phyloP scores from a whole-genome alignment of 1,140 invertebrate species.

The Magallana gigas region DNA sequence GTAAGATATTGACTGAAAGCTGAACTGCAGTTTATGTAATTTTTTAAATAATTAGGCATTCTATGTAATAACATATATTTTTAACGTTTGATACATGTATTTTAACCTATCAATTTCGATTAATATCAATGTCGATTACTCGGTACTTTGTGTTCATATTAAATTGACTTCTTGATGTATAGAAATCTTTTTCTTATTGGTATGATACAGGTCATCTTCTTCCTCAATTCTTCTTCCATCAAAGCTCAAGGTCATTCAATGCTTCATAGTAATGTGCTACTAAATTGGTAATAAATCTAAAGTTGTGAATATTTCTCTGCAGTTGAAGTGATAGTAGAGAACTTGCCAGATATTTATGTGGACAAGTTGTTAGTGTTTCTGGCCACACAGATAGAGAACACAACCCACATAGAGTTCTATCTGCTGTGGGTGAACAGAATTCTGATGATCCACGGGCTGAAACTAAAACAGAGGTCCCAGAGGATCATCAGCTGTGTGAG shows the following conservation, averaged over 20 bases:
- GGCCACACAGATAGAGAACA: conserved; percentile 86
- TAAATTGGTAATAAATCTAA: neutral
- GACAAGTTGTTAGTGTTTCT: conserved; percentile 87
- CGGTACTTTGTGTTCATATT: no score
- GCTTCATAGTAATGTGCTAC: no score
- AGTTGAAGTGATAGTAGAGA: conserved; percentile 88
- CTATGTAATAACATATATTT: no score
- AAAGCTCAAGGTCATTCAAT: no score
- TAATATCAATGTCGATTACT: no score
- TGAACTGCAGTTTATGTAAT: no score
- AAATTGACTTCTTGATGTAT: neutral
- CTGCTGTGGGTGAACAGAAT: conserved; percentile 88
- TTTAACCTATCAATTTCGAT: no score
- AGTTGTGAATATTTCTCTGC: conserved; percentile 74
- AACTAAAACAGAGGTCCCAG: conserved; percentile 80
- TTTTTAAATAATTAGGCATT: no score
- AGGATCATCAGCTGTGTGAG: conserved; percentile 84
- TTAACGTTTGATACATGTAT: no score
- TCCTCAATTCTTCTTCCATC: no score
- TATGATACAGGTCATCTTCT: no score
- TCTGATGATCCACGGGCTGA: conserved; percentile 83
- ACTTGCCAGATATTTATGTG: conserved; percentile 87
- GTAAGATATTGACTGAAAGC: no score
- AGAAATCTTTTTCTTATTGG: neutral
- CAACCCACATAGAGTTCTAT: conserved; percentile 93